phyloP scores from a whole-genome alignment of 2,797 vertebrate species.

The Nothura maculosa region DNA sequence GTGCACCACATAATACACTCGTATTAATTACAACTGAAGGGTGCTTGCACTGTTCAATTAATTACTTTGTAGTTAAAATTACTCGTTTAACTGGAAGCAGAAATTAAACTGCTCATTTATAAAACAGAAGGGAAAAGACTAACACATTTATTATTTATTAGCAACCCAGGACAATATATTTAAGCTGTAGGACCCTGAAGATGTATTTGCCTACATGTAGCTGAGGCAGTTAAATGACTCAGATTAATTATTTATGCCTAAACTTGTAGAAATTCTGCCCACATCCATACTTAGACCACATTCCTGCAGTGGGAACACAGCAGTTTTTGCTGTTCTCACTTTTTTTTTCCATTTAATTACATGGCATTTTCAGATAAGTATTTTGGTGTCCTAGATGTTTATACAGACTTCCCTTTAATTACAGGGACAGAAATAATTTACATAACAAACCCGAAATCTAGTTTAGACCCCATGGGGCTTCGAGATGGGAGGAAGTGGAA shows the following conservation, averaged over 20 bases:
- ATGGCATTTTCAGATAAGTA: neutral
- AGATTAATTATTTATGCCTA: neutral
- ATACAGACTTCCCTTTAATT: neutral
- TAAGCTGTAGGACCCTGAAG: neutral
- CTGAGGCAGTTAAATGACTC: neutral
- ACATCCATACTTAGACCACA: neutral
- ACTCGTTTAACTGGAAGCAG: neutral
- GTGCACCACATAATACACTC: neutral
- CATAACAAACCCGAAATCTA: neutral
- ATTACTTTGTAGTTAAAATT: conserved; percentile 28
- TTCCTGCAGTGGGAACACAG: neutral
- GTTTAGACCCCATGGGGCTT: neutral
- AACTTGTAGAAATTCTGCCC: neutral
- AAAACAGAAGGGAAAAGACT: neutral
- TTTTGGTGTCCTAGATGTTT: neutral
- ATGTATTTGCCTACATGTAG: neutral
- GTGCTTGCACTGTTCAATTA: neutral
- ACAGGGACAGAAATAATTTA: conserved; percentile 10
- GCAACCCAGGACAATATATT: conserved; percentile 14
- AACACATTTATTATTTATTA: neutral
- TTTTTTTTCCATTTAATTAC: neutral
- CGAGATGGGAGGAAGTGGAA: neutral
- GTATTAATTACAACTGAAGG: neutral
- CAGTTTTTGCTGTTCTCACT: neutral
- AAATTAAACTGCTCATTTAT: conserved; percentile 8